Base-by-base conservation (phyloP, 2,888 invertebrate genomes). In the Plebejus argus region DNA sequence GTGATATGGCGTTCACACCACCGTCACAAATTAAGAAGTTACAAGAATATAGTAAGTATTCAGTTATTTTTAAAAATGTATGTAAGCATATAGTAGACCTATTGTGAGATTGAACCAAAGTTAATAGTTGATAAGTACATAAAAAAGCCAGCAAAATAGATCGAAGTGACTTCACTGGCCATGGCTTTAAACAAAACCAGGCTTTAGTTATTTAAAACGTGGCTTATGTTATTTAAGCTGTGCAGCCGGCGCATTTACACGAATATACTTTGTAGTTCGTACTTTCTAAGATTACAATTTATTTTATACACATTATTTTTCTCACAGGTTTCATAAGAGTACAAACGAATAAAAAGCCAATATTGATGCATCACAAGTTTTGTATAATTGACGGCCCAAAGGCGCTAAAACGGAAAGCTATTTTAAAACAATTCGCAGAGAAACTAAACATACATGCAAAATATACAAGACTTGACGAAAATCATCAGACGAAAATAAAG, bases 281-380 rank as follows among this genome's bases (percentile, higher is more conserved):
- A 2, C 28, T 28, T 28, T 28, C 2, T 28, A 28, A 28, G 28
- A 39, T 39, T 7, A 39, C n/a, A n/a, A n/a, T n/a, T n/a, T n/a
- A n/a, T n/a, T n/a, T n/a, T n/a, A 7, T 39, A 3, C 6, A 39
- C 3, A 39, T 39, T 7, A 8, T 39, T 39, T 39, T 39, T 39
- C 39, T 39, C 84, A 23, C 85, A 94, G 94, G 94, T 89, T 94
- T 94, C 81, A 93, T 94, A 78, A 88, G 92, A 83, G 92, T 94
- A 78, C 94, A 94, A 82, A 92, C 90, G 28, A 93, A 90, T 79
- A 92, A 90, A 77, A 91, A 91, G 78, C 89, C 94, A 0, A 95
- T 93, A 83, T 89, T 96, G 81, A 97, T 98, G 97, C 98, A 98
- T 86, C 97, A 98, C 87, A 98, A 98, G 87, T 97, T 97, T 91